Base-by-base conservation (phyloP, 2,888 invertebrate species). In the Pseudoips prasinana region DNA sequence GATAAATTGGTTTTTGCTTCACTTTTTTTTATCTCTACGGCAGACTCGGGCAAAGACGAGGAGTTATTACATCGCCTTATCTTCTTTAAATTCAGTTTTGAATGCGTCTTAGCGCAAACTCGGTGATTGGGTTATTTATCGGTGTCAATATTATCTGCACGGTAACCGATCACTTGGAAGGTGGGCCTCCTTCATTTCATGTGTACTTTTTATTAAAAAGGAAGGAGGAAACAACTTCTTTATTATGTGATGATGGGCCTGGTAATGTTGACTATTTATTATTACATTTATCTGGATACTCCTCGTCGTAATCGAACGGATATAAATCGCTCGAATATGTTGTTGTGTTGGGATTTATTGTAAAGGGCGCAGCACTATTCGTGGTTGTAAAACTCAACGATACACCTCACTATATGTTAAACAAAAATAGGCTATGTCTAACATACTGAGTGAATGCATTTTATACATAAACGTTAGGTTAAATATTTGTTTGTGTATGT, bases 401-500 rank as follows among this genome's bases (percentile, higher is more conserved):
- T 85, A 82, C 73, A 69, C 60, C 65, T 68, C 73, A 74, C 71
- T 71, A 69, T 77, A 65, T 64, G 76, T 63, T 77, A 77, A 79
- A 80, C 66, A 68, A 69, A 72, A 70, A 72, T 86, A 88, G 85
- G 83, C 82, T 86, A 86, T 81, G 78, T 86, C 72, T 79, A 82
- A 79, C 78, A 73, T 81, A 84, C 75, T 75, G 86, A 80, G 82
- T 85, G 86, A 80, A 79, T 86, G 87, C 87, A 87, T 87, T 87
- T 88, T 88, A 85, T 88, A 85, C 75, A 82, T 82, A 74, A 77
- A 77, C 71, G 57, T 62, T 82, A 81, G 76, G 65, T 79, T 82
- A 79, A 63, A 77, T 75, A 74, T 81, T 83, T 81, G 85, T 86
- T 84, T 81, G 85, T 87, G 83, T 82, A 78, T 73, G 81, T 83